Conservation (phyloP, 2,888 invertebrate genomes). For the Drosophila mercatorum region DNA sequence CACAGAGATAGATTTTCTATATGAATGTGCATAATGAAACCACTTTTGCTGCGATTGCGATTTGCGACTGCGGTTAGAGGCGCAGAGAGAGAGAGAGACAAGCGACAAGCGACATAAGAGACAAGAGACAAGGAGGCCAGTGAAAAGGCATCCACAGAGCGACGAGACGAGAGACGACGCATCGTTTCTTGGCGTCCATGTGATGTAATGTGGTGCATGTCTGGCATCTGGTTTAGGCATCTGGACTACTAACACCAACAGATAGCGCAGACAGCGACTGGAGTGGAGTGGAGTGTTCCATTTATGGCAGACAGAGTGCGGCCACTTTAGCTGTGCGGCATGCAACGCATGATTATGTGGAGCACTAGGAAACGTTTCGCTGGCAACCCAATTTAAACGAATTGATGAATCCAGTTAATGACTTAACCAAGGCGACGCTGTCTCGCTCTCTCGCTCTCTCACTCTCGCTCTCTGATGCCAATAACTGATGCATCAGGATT, state of each 20-base stretch:
- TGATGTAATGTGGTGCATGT: conserved; percentile 71
- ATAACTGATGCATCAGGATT: conserved; percentile 29
- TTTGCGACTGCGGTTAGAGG: conserved; percentile 18
- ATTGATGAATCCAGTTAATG: conserved; percentile 50
- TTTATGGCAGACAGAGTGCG: conserved; percentile 69
- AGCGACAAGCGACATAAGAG: conserved; percentile 17
- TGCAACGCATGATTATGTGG: conserved; percentile 72
- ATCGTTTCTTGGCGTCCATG: conserved; percentile 62
- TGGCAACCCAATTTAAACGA: conserved; percentile 44
- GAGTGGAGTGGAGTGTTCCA: conserved; percentile 55
- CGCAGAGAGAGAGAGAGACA: conserved; percentile 12
- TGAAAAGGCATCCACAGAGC: conserved; percentile 33
- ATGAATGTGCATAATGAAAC: conserved; percentile 53
- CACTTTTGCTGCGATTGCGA: conserved; percentile 52
- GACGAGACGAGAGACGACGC: conserved; percentile 50
- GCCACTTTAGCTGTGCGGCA: conserved; percentile 44
- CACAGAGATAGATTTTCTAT: conserved; percentile 2
- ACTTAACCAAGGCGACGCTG: conserved; percentile 38
- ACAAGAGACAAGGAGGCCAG: conserved; percentile 25
- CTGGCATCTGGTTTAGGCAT: conserved; percentile 54
- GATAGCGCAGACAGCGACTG: conserved; percentile 1
- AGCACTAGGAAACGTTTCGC: conserved; percentile 70
- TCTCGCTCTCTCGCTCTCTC: background rate
- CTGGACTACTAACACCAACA: conserved; percentile 50
- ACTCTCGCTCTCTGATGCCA: conserved; percentile 7